A percentile compares a stretch with the other conserved stretches of the same genome.
These are phyloP conservation scores for Sipha flava DNA, from an alignment of 1,140 invertebrate genomes.

Conservation along the genomic window DNA sequence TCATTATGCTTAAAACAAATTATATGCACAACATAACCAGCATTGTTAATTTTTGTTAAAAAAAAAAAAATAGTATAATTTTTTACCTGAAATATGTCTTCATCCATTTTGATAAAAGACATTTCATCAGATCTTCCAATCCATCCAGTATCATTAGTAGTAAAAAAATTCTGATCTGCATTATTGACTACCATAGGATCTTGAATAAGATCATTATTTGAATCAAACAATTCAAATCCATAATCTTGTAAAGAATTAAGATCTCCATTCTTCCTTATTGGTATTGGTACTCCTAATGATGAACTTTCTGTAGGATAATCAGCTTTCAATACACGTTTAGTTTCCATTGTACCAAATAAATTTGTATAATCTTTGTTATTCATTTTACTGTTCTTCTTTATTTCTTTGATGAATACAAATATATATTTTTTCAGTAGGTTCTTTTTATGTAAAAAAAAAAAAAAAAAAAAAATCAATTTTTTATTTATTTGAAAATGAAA, in stretches of 20 bases:
- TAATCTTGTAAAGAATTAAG: constrained; percentile 20
- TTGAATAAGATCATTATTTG: constrained; percentile 27
- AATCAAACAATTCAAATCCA: constrained; percentile 21
- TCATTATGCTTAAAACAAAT: no score
- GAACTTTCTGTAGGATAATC: constrained; percentile 22
- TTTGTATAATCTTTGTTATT: constrained; percentile 28
- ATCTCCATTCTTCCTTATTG: constrained; percentile 24
- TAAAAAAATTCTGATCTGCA: constrained; percentile 23
- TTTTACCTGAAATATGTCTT: constrained; percentile 24
- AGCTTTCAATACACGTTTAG: constrained; percentile 20
- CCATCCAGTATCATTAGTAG: constrained; percentile 20
- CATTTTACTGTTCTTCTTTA: neutral
- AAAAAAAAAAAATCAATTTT: neutral
- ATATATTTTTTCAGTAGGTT: neutral
- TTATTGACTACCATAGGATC: constrained; percentile 20
- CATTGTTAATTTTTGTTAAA: no score
- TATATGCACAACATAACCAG: no score
- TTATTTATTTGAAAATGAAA: neutral
- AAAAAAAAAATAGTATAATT: neutral
- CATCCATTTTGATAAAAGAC: constrained; percentile 24
- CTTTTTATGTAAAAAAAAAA: neutral
- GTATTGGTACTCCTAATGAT: constrained; percentile 22
- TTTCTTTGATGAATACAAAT: neutral
- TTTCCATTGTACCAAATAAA: constrained; percentile 25
- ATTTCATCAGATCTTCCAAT: constrained; percentile 27